These are phyloP conservation scores for Silurus glanis DNA, from an alignment of 2,113 vertebrate genomes.

Conservation along the genomic window DNA sequence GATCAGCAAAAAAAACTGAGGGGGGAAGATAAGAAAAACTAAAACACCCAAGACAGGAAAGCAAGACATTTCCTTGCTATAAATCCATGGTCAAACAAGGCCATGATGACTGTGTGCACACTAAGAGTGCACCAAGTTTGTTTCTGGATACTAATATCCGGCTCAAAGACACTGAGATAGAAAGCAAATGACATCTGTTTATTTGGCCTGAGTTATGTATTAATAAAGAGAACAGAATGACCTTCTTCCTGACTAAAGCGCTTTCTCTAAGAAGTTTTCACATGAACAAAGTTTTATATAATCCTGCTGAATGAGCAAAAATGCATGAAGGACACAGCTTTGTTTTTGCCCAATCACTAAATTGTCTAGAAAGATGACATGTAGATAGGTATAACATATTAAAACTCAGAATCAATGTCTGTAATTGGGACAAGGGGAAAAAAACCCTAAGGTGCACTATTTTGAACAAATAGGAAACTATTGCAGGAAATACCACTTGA, in stretches of 20 bases:
- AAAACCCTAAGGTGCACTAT: neutral
- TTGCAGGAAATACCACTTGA: constrained; percentile 53
- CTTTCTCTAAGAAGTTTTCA: constrained; percentile 15
- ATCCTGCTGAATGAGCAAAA: neutral
- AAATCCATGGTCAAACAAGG: neutral
- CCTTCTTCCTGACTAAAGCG: neutral
- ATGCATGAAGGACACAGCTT: too few species aligned
- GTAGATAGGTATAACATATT: neutral
- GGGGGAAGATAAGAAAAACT: neutral
- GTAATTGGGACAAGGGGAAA: neutral
- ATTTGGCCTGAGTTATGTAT: constrained; percentile 3
- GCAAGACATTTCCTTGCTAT: constrained; percentile 15
- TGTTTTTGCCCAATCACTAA: neutral
- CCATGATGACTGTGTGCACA: neutral
- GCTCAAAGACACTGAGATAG: neutral
- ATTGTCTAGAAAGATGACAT: neutral
- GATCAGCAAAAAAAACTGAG: constrained; percentile 39
- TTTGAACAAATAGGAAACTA: neutral
- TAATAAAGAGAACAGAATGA: constrained; percentile 7
- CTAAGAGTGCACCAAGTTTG: neutral
- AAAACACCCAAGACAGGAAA: constrained; percentile 22
- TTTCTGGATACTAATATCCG: constrained; percentile 1
- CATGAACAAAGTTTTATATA: constrained; percentile 14
- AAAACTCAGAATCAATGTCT: neutral
- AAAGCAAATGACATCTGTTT: constrained; percentile 11